Percentiles rank a stretch among this genome's conserved stretches.
Conservation (phyloP, 2,888 invertebrate species). For the Sminthurides aquaticus region DNA sequence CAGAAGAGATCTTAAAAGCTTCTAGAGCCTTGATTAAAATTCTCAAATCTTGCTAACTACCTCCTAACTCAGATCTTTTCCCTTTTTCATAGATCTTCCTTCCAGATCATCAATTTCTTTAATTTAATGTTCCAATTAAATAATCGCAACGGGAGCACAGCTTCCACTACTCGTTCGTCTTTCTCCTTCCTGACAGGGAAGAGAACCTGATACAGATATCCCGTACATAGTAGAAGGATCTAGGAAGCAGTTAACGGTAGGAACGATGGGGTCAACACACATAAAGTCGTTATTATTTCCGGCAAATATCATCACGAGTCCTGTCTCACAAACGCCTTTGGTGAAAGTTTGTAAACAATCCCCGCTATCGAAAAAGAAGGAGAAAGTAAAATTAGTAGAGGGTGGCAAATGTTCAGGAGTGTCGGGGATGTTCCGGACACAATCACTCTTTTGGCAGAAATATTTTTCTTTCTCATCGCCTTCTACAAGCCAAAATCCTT, state of each 20-base stretch:
- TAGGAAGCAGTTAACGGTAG: not conserved
- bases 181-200: not conserved
- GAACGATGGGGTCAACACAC: not conserved
- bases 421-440: not conserved
- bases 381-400: not conserved
- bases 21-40: too few species aligned
- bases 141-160: too few species aligned
- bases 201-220: not conserved
- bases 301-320: not conserved
- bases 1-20: too few species aligned
- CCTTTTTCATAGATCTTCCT: too few species aligned
- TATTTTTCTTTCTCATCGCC: not conserved
- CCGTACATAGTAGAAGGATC: not conserved
- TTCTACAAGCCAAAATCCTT: not conserved
- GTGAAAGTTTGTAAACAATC: not conserved
- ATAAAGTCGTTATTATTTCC: not conserved
- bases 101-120: too few species aligned
- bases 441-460: not conserved
- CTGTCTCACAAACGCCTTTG: not conserved
- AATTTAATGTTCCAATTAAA: too few species aligned
- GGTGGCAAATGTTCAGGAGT: not conserved
- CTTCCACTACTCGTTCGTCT: not conserved
- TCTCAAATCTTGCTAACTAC: too few species aligned
- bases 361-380: not conserved
- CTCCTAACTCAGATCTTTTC: too few species aligned